These are phyloP conservation scores for Erebia palarica DNA, from an alignment of 2,888 invertebrate genomes.

Conservation along the genomic window DNA sequence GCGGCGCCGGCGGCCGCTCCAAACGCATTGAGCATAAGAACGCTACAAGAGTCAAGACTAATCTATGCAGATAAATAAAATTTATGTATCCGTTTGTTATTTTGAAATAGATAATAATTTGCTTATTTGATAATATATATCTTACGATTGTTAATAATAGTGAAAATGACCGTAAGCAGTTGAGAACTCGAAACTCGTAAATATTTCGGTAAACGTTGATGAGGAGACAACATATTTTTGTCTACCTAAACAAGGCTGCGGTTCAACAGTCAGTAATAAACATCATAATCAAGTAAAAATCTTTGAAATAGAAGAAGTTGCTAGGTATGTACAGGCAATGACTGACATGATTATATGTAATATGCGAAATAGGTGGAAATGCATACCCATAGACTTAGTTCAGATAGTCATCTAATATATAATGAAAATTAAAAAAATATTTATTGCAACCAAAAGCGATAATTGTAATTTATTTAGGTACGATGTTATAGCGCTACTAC, in stretches of 20 bases:
- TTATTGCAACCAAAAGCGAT: too few relatives aligned
- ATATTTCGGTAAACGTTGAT: not conserved
- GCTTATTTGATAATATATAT: constrained; percentile 10
- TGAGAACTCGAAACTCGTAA: not conserved
- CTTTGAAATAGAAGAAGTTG: not conserved
- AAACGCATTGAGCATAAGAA: constrained; percentile 24
- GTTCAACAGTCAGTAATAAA: constrained; percentile 4
- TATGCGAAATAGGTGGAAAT: too few relatives aligned
- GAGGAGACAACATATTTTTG: not conserved
- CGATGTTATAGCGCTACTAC: not conserved
- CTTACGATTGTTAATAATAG: constrained; percentile 10
- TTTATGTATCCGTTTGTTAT: constrained; percentile 26
- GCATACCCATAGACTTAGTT: too few relatives aligned
- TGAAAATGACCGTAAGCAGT: not conserved
- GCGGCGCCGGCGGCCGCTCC: constrained; percentile 29
- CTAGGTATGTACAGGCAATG: not conserved
- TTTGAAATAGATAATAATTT: constrained; percentile 19
- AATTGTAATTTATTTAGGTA: too few relatives aligned
- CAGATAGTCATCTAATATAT: too few relatives aligned
- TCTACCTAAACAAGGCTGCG: not conserved
- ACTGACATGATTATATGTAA: too few relatives aligned
- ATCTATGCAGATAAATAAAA: constrained; percentile 32
- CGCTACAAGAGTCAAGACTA: constrained; percentile 27
- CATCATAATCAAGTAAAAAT: not conserved
- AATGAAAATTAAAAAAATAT: too few relatives aligned